These are phyloP conservation scores for Salvelinus alpinus DNA, from an alignment of 2,113 vertebrate genomes.

Conservation along the genomic window DNA sequence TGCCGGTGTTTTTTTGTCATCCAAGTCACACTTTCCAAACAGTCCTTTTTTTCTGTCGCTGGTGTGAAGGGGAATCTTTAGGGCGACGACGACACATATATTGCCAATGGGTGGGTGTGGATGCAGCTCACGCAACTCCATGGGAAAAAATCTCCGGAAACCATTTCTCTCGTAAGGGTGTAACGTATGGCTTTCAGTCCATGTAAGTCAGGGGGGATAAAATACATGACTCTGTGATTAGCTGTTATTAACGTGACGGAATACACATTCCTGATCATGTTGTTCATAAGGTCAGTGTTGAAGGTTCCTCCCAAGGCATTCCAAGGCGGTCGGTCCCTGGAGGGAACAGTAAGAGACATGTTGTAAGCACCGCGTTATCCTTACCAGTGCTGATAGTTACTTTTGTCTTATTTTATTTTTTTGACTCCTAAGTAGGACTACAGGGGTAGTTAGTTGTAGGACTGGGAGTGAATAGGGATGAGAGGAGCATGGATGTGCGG, in stretches of 20 bases:
- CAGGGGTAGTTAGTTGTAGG: no score
- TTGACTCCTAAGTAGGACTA: no score
- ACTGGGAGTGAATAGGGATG: background rate
- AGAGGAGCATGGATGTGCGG: background rate
- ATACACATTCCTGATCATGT: background rate
- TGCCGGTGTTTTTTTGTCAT: background rate
- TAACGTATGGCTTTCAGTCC: background rate
- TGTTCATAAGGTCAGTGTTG: conserved; percentile 3
- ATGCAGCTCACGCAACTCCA: background rate
- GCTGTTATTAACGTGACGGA: background rate
- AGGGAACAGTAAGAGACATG: background rate
- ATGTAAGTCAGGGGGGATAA: background rate
- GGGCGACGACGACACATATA: background rate
- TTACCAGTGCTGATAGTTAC: background rate
- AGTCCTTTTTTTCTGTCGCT: background rate
- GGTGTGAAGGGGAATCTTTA: background rate
- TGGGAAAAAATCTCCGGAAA: background rate
- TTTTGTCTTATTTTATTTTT: background rate
- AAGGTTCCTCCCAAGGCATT: background rate
- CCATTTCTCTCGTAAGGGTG: background rate
- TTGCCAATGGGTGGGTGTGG: background rate
- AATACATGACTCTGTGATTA: background rate
- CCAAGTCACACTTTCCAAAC: no score
- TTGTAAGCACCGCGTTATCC: background rate
- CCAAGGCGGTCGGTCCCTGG: background rate